A percentile compares a stretch with the other conserved stretches of the same genome.
Conservation (phyloP, 2,113 vertebrate species). For the Toxostoma redivivum region DNA sequence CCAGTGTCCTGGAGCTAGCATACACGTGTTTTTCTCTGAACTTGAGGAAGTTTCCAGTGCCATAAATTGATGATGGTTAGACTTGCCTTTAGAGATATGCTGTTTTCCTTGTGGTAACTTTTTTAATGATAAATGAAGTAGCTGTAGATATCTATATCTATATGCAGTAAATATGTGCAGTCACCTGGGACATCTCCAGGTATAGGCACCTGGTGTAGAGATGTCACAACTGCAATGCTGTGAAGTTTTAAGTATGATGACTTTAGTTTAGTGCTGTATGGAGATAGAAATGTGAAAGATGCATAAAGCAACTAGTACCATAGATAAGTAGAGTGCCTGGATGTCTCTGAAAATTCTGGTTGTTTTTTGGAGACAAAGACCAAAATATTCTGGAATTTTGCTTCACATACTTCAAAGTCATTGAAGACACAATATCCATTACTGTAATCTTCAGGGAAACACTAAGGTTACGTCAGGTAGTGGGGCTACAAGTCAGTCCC, state of each 20-base stretch:
- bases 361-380: neutral
- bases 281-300: neutral
- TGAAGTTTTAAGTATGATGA: neutral
- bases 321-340: neutral
- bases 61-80: neutral
- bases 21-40: neutral
- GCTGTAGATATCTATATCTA: neutral
- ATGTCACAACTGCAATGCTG: rapidly evolving
- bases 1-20: neutral
- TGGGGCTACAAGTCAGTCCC: neutral
- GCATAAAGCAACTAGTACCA: neutral
- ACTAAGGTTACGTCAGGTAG: neutral
- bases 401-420: neutral
- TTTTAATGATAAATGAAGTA: neutral
- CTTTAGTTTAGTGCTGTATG: neutral
- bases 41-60: neutral
- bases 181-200: neutral
- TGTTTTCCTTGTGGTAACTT: neutral
- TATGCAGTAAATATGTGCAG: neutral
- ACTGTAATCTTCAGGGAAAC: neutral
- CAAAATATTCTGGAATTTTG: neutral
- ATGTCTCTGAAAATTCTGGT: neutral
- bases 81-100: neutral
- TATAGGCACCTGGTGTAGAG: rapidly evolving
- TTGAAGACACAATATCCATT: neutral